phyloP scores from a whole-genome alignment of 2,888 invertebrate species.

The Lottia gigantea region DNA sequence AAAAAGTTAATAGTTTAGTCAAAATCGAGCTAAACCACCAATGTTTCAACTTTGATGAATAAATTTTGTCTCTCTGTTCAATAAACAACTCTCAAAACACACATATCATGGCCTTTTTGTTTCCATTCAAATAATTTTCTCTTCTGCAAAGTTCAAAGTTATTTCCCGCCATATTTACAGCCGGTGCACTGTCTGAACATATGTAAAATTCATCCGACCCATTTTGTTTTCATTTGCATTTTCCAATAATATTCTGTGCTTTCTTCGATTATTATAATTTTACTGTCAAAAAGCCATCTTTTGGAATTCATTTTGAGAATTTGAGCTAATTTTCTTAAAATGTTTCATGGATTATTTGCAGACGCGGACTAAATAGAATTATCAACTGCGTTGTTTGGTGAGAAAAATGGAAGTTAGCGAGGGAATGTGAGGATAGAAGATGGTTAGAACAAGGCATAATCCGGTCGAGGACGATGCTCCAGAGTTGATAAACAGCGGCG shows the following conservation, averaged over 20 bases:
- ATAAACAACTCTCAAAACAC: no score
- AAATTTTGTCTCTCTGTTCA: no score
- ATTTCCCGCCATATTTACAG: slow-evolving; percentile 28
- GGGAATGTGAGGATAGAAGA: slow-evolving; percentile 29
- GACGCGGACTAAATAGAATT: neutral
- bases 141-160: slow-evolving; percentile 18
- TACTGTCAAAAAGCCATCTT: no score
- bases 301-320: no score
- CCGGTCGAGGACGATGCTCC: slow-evolving; percentile 39
- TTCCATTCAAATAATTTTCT: slow-evolving; percentile 17
- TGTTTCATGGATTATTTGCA: neutral
- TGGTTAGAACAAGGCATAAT: slow-evolving; percentile 57
- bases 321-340: no score
- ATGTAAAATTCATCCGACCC: neutral
- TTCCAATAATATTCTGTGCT: no score
- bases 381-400: slow-evolving; percentile 14
- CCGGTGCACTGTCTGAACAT: slow-evolving; percentile 13
- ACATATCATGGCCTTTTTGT: neutral
- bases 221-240: no score
- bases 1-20: neutral
- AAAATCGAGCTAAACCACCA: neutral
- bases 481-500: slow-evolving; percentile 32
- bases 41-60: no score
- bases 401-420: slow-evolving; percentile 23
- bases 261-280: no score